Percentiles rank a stretch among this genome's conserved stretches.
Conservation (phyloP, 1,140 invertebrate species). For the Eriocheir sinensis region DNA sequence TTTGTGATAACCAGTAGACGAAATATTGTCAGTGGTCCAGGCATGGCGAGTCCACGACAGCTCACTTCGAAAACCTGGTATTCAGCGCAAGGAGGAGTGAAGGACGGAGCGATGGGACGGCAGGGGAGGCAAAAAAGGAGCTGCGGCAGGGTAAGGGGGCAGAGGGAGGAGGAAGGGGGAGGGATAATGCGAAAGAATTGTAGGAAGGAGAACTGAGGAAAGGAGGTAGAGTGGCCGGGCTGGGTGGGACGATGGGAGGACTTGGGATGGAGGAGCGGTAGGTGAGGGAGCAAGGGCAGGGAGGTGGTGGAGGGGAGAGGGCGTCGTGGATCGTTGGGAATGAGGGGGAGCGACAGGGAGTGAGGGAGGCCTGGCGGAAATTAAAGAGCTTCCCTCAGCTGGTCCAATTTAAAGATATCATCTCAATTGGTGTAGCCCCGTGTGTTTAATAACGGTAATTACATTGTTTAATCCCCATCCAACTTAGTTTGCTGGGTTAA, state of each 20-base stretch:
- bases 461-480: background rate
- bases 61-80: no score
- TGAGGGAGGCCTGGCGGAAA: background rate
- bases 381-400: conserved; percentile 18
- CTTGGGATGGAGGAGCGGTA: background rate
- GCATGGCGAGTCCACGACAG: no score
- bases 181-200: conserved; percentile 7
- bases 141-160: background rate
- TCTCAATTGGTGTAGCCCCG: conserved; percentile 12
- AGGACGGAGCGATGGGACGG: background rate
- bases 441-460: conserved; percentile 30
- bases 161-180: background rate
- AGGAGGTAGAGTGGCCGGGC: background rate
- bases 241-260: background rate
- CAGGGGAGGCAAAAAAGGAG: background rate
- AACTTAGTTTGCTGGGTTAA: background rate
- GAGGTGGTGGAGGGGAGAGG: background rate
- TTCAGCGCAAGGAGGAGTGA: background rate
- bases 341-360: background rate
- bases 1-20: no score
- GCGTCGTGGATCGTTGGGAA: background rate
- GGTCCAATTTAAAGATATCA: conserved; percentile 45
- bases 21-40: no score
- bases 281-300: background rate
- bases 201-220: background rate